Evolutionary conservation across 2,888 invertebrate genomes (phyloP).

Genomic region (Aplocera efformata): DNA sequence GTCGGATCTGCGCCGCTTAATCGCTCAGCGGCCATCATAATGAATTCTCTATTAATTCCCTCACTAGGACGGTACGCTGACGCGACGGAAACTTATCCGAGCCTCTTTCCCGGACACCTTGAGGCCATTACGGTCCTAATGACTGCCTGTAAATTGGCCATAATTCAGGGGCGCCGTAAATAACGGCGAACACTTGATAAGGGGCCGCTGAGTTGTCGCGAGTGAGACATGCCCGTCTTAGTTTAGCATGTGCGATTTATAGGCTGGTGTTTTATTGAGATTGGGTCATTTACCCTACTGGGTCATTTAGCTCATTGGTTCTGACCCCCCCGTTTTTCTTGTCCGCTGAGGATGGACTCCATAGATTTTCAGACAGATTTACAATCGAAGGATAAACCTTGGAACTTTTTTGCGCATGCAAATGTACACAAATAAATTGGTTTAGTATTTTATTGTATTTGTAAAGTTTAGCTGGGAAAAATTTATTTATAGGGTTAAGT

Average conservation of each 20-base stretch:
- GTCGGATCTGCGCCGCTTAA: too few relatives aligned
- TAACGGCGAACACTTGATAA: slow-evolving; percentile 72
- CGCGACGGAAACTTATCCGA: slow-evolving; percentile 59
- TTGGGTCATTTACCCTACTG: slow-evolving; percentile 11
- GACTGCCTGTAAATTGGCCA: slow-evolving; percentile 80
- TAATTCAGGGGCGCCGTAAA: slow-evolving; percentile 75
- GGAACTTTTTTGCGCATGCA: too few relatives aligned
- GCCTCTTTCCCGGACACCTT: slow-evolving; percentile 75
- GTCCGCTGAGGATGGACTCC: neutral
- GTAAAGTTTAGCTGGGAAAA: too few relatives aligned
- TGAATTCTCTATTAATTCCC: slow-evolving; percentile 19
- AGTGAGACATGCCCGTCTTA: slow-evolving; percentile 68
- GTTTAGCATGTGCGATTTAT: slow-evolving; percentile 73
- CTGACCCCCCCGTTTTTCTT: slow-evolving; percentile 8
- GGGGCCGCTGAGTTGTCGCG: slow-evolving; percentile 74
- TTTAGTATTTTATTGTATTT: too few relatives aligned
- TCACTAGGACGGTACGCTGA: slow-evolving; percentile 46
- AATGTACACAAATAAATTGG: too few relatives aligned
- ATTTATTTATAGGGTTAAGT: too few relatives aligned
- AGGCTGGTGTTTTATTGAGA: slow-evolving; percentile 34
- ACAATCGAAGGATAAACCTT: too few relatives aligned
- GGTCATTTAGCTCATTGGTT: slow-evolving; percentile 13
- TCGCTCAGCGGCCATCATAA: slow-evolving; percentile 13
- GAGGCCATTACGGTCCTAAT: slow-evolving; percentile 76
- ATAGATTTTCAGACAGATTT: too few relatives aligned